Evolutionary conservation across 1,140 invertebrate genomes (phyloP).

Genomic region (Drosophila albomicans): DNA sequence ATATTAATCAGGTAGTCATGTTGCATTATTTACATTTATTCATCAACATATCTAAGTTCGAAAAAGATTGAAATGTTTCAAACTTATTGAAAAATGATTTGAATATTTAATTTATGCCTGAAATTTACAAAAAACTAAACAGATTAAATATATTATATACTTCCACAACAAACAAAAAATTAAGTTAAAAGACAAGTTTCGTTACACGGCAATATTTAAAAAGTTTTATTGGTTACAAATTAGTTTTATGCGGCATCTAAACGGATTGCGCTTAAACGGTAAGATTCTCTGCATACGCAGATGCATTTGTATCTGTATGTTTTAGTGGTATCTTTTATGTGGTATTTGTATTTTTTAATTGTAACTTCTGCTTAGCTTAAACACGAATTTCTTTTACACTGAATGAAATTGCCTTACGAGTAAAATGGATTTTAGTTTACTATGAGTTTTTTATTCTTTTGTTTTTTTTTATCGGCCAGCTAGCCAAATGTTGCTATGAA

Average conservation of each 20-base stretch:
- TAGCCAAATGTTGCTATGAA: conserved; percentile 15
- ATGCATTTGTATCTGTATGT: conserved; percentile 4
- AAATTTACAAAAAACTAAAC: too few species aligned
- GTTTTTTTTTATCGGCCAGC: not conserved
- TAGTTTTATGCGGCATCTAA: conserved; percentile 13
- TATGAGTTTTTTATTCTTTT: conserved; percentile 30
- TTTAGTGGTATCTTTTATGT: not conserved
- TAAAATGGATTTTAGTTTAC: conserved; percentile 61
- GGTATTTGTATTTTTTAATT: conserved; percentile 8
- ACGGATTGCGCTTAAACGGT: conserved; percentile 11
- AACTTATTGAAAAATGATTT: too few species aligned
- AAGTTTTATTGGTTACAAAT: conserved; percentile 31
- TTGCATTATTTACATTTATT: too few species aligned
- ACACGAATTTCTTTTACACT: conserved; percentile 34
- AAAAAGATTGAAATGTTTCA: too few species aligned
- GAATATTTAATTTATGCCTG: too few species aligned
- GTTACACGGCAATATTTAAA: conserved; percentile 35
- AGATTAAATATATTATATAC: too few species aligned
- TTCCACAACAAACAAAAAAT: not conserved
- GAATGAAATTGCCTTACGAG: conserved; percentile 50
- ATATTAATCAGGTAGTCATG: too few species aligned
- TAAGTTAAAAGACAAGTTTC: not conserved
- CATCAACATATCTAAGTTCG: too few species aligned
- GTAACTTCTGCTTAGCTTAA: conserved; percentile 36
- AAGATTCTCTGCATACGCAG: conserved; percentile 7